phyloP scores from a whole-genome alignment of 2,888 invertebrate genomes.

The Cerceris rybyensis region DNA sequence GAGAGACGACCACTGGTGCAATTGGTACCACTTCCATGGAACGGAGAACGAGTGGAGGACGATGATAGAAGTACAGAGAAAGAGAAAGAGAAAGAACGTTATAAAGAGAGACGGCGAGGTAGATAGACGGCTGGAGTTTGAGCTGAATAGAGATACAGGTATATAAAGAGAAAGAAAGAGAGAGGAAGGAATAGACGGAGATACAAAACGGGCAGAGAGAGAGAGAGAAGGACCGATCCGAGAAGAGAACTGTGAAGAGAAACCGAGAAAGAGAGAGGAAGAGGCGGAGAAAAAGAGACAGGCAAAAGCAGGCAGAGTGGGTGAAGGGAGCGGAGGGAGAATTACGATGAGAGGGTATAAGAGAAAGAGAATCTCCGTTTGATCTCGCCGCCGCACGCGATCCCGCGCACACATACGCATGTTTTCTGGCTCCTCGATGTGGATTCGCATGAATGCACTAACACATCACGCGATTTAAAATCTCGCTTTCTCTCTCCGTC shows the following conservation, averaged over 20 bases:
- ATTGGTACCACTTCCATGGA: no score
- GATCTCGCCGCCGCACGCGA: conserved; percentile 81
- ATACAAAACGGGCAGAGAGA: conserved; percentile 19
- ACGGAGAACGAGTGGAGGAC: no score
- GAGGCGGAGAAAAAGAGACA: not conserved
- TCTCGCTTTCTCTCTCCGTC: conserved; percentile 43
- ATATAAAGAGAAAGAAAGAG: conserved; percentile 20
- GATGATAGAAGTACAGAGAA: no score
- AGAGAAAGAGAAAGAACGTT: no score
- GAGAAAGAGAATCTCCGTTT: conserved; percentile 70
- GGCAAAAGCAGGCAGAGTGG: conserved; percentile 2
- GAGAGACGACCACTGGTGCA: no score
- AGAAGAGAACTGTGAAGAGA: conserved; percentile 10
- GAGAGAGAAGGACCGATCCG: conserved; percentile 21
- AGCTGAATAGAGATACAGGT: no score
- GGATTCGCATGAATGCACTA: conserved; percentile 72
- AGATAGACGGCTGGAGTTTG: no score
- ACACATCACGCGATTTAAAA: conserved; percentile 72
- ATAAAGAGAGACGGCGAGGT: no score
- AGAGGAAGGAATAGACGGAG: conserved; percentile 14
- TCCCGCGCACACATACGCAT: conserved; percentile 72
- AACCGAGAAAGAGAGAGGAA: conserved; percentile 11
- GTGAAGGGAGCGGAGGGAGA: conserved; percentile 40
- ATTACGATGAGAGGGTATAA: conserved; percentile 49
- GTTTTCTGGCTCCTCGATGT: conserved; percentile 63